Evolutionary conservation across 2,888 invertebrate genomes (phyloP), one percentile per base, ranked within the genome.

Genomic region (Dryobota labecula): DNA sequence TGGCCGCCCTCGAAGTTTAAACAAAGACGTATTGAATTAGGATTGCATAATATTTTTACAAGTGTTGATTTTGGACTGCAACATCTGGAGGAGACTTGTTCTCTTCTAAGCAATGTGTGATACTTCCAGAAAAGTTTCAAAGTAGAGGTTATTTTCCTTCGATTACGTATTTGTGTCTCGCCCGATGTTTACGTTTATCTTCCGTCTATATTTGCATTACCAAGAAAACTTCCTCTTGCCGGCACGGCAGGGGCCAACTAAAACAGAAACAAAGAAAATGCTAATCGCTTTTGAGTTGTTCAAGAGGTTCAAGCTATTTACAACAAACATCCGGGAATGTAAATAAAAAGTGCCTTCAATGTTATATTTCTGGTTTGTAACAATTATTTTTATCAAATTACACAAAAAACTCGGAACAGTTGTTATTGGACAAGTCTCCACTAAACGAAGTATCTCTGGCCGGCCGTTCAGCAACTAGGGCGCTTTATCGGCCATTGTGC

Each of bases 11-110:
- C 51, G 27, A 13, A n/a, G 0, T 20, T 64, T 18, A 33, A 73
- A 73, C 49, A 60, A 7, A 56, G 7, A 24, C 20, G 30, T 63
- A 41, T 65, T 74, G 47, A 49, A 56, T 51, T 62, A 74, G 61
- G 64, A 65, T 33, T 53, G n/a, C 18, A n/a, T 36, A 2, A 61
- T 61, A 57, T 61, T 63, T 53, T 73, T n/a, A 5, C 30, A 56
- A 71, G 36, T 78, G 58, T 64, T 60, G 56, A 24, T 51, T 38
- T 57, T 62, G 20, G 30, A 24, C n/a, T 8, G 2, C 15, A 38
- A 56, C 49, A 36, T 30, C 43, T 56, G 2, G 2, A 38, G 0
- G 9, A 15, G 24, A n/a, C 45, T 49, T 41, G 18, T 27, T 43
- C 6, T 15, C 7, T 27, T 30, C 33, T 56, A 11, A 38, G 3